These are phyloP conservation scores for Hippocampus kuda DNA, from an alignment of 2,797 vertebrate species.

Conservation along the genomic window DNA sequence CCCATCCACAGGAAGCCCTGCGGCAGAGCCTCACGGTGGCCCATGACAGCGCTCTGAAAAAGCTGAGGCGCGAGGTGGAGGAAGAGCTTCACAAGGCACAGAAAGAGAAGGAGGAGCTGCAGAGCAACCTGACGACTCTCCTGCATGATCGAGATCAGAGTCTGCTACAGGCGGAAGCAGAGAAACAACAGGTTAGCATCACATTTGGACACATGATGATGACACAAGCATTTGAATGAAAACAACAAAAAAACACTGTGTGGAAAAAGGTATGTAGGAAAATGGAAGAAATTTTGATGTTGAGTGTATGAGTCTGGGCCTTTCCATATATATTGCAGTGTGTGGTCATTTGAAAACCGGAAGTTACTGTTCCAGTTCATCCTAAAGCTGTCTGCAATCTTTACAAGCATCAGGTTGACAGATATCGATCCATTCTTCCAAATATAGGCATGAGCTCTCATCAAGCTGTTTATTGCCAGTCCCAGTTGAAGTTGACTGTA, in stretches of 20 bases:
- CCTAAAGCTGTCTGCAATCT: too few relatives aligned
- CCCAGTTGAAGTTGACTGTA: too few relatives aligned
- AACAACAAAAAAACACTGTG: too few relatives aligned
- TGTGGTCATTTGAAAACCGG: neutral
- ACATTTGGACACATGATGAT: neutral
- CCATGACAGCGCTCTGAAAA: constrained; percentile 61
- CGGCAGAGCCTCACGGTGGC: constrained; percentile 68
- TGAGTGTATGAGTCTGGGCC: too few relatives aligned
- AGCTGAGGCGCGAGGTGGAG: constrained; percentile 68
- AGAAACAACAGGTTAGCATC: constrained; percentile 80
- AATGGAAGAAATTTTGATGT: too few relatives aligned
- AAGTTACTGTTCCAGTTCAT: too few relatives aligned
- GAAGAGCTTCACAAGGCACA: constrained; percentile 67
- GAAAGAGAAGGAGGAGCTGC: constrained; percentile 74
- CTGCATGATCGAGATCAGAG: constrained; percentile 75
- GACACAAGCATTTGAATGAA: neutral
- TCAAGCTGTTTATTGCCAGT: too few relatives aligned
- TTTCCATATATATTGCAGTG: neutral
- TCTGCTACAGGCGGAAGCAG: constrained; percentile 77
- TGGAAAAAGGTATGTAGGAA: too few relatives aligned
- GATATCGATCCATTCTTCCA: too few relatives aligned
- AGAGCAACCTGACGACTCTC: constrained; percentile 62
- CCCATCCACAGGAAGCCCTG: constrained; percentile 65
- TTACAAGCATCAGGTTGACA: too few relatives aligned
- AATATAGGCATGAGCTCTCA: too few relatives aligned